phyloP scores from a whole-genome alignment of 2,797 vertebrate genomes.

The Lithobates pipiens region DNA sequence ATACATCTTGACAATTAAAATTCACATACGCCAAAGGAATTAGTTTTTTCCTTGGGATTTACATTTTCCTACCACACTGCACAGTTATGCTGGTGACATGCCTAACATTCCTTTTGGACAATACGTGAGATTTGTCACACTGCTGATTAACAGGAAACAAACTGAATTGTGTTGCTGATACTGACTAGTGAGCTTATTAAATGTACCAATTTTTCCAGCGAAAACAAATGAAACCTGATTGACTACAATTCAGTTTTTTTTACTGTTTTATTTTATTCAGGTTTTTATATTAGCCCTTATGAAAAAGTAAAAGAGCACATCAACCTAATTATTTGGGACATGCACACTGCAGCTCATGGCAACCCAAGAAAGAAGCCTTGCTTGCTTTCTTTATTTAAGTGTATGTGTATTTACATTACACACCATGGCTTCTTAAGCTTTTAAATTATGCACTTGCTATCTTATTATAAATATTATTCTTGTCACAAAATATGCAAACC shows the following conservation, averaged over 20 bases:
- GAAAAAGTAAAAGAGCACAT: not conserved
- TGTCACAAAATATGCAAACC: constrained; percentile 35
- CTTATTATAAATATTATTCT: constrained; percentile 62
- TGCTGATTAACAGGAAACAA: too few relatives aligned
- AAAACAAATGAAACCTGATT: not conserved
- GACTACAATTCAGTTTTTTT: not conserved
- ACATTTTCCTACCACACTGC: too few relatives aligned
- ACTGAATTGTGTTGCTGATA: too few relatives aligned
- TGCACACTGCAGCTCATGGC: not conserved
- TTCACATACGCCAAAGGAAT: too few relatives aligned
- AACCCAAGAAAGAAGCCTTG: not conserved
- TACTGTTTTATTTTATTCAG: not conserved
- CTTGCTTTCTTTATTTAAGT: not conserved
- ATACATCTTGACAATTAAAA: too few relatives aligned
- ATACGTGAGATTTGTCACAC: too few relatives aligned
- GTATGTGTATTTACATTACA: not conserved
- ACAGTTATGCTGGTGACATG: too few relatives aligned
- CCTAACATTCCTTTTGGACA: too few relatives aligned
- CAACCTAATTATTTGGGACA: too few relatives aligned
- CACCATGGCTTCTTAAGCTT: not conserved
- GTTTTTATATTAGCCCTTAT: not conserved
- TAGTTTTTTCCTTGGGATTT: too few relatives aligned
- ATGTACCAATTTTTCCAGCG: not conserved
- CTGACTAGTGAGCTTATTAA: too few relatives aligned
- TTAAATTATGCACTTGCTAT: constrained; percentile 4